Base-by-base conservation (phyloP, 2,888 invertebrate species). In the Netelia fuscicornis region DNA sequence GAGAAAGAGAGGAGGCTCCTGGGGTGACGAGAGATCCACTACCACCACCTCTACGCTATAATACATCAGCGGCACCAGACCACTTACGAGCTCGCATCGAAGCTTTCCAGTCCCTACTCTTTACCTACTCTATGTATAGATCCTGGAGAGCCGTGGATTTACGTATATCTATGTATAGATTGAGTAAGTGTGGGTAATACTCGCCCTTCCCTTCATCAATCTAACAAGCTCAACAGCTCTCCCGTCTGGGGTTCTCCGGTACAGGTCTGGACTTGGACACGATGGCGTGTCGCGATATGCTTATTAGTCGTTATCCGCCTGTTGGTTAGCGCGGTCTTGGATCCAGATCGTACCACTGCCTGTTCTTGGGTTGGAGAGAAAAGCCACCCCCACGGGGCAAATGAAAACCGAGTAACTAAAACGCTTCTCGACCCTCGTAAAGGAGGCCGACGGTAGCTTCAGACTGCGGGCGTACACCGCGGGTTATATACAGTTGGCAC, bases 141-240 rank as follows among this genome's bases (percentile, higher is more conserved):
- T 80, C 23, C 8, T 23, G 30, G 13, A 30, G 64, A 48, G 58
- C 58, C 17, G n/a, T 70, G 58, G 72, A 72, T 65, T 71, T 60
- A 81, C 58, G 37, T 37, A 65, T 13, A 52, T 13, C 64, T 70
- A 52, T 67, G 6, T 23, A 42, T 42, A 37, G 20, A 65, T 54
- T 20, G 10, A 64, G 71, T 11, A 71, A 79, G 79, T 64, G 68
- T 68, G 75, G 76, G 58, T 81, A n/a, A 72, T 62, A 58, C 70
- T 44, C 54, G 83, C 87, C 89, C 91, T 88, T 88, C 87, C 85
- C 84, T 86, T 88, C 90, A 91, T 92, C 91, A 91, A 92, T 92
- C 92, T 91, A 91, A 91, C 89, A 88, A 89, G 89, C 90, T 90
- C 91, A 89, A 85, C 68, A 64, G 25, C 64, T 25, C 25, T n/a